phyloP scores from a whole-genome alignment of 2,113 vertebrate species.

The Amphiprion percula region DNA sequence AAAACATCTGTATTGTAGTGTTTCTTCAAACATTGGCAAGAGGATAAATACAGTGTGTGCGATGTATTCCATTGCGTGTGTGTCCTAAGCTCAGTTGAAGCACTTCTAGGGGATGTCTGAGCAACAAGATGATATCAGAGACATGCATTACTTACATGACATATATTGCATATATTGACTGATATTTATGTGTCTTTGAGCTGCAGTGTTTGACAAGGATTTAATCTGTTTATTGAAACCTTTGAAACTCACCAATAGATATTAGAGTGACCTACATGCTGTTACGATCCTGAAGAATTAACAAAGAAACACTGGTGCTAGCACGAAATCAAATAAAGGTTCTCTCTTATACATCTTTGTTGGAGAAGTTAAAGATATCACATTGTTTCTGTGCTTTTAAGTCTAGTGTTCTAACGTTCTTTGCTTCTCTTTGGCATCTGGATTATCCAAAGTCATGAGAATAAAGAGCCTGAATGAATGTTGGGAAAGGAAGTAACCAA shows the following conservation, averaged over 20 bases:
- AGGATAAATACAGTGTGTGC: constrained; percentile 1
- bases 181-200: background rate
- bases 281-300: too few relatives aligned
- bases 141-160: background rate
- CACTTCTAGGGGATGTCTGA: constrained; percentile 8
- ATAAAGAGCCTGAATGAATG: constrained; percentile 5
- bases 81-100: constrained; percentile 2
- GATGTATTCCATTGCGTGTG: background rate
- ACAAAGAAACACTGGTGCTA: too few relatives aligned
- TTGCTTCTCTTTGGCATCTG: background rate
- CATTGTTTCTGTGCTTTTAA: too few relatives aligned
- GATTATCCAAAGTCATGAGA: background rate
- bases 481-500: constrained; percentile 16
- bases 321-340: too few relatives aligned
- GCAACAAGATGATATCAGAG: constrained; percentile 12
- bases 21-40: constrained; percentile 39
- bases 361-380: too few relatives aligned
- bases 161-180: background rate
- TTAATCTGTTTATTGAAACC: background rate
- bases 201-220: constrained; percentile 1
- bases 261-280: too few relatives aligned
- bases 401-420: too few relatives aligned
- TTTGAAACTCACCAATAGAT: too few relatives aligned
- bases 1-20: constrained; percentile 54
- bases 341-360: too few relatives aligned